Percentiles rank a stretch among this genome's conserved stretches.
Conservation (phyloP, 1,140 invertebrate genomes). For the Drosophila leontia region DNA sequence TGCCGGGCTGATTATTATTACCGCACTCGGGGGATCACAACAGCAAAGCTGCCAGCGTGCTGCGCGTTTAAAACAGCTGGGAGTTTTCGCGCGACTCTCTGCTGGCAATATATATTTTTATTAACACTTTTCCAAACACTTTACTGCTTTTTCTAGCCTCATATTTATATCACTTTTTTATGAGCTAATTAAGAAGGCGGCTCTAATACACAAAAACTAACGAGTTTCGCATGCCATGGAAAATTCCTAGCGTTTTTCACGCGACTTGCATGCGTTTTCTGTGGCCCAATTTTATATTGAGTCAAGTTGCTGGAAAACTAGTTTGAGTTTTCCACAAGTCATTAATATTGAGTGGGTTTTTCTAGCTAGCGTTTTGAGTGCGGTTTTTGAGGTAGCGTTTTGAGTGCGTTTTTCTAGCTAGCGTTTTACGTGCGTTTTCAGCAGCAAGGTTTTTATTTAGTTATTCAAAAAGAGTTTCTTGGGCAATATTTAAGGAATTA, state of each 20-base stretch:
- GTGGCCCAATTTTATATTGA: not conserved
- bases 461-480: no score
- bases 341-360: not conserved
- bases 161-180: slow-evolving; percentile 15
- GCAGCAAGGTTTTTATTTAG: no score
- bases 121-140: slow-evolving; percentile 9
- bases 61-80: slow-evolving; percentile 35
- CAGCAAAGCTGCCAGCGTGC: not conserved
- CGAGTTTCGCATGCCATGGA: slow-evolving; percentile 18
- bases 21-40: slow-evolving; percentile 27
- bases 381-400: not conserved
- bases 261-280: slow-evolving; percentile 23
- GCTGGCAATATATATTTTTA: slow-evolving; percentile 14
- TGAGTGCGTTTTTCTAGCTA: no score
- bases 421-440: no score
- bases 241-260: slow-evolving; percentile 8
- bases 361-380: slow-evolving; percentile 4
- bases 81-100: slow-evolving; percentile 15
- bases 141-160: not conserved
- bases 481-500: not conserved
- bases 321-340: slow-evolving; percentile 7
- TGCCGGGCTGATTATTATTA: slow-evolving; percentile 52
- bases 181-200: not conserved
- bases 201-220: slow-evolving; percentile 7
- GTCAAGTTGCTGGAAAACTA: slow-evolving; percentile 13